A percentile compares a stretch with the other conserved stretches of the same genome.
These are phyloP conservation scores for Schrankia costaestrigalis DNA, from an alignment of 2,888 invertebrate species.

Conservation along the genomic window DNA sequence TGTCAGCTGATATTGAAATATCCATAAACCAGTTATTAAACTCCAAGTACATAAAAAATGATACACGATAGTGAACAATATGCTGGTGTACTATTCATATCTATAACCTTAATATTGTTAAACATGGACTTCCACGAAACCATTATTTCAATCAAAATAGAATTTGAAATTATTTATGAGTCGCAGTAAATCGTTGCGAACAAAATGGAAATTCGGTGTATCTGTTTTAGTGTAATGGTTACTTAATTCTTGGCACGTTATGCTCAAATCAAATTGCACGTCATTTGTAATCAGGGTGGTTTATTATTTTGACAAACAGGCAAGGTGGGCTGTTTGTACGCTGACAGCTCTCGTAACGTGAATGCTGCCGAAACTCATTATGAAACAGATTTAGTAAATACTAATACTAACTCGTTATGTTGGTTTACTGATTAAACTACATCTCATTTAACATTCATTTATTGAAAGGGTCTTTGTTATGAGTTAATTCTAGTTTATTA, in stretches of 20 bases:
- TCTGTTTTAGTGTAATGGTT: slow-evolving; percentile 3
- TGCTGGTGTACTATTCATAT: no score
- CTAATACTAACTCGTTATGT: no score
- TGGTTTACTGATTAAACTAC: no score
- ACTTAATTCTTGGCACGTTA: not conserved
- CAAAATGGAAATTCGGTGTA: slow-evolving; percentile 6
- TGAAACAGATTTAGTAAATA: no score
- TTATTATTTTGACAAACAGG: slow-evolving; percentile 17
- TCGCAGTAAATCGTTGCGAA: slow-evolving; percentile 6
- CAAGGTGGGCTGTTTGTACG: slow-evolving; percentile 1
- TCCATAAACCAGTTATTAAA: no score
- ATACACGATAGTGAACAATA: no score
- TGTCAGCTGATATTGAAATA: no score
- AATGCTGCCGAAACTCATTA: not conserved
- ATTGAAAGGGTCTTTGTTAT: no score
- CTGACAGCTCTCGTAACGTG: not conserved
- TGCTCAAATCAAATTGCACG: slow-evolving; percentile 13
- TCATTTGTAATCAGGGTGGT: slow-evolving; percentile 7
- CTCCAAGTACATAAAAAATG: no score
- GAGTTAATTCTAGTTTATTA: no score
- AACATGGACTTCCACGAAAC: not conserved
- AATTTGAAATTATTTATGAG: slow-evolving; percentile 5
- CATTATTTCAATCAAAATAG: slow-evolving; percentile 4
- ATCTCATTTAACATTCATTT: no score
- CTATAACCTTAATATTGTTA: no score